phyloP scores from a whole-genome alignment of 2,113 vertebrate genomes.

The Bothrops jararaca region DNA sequence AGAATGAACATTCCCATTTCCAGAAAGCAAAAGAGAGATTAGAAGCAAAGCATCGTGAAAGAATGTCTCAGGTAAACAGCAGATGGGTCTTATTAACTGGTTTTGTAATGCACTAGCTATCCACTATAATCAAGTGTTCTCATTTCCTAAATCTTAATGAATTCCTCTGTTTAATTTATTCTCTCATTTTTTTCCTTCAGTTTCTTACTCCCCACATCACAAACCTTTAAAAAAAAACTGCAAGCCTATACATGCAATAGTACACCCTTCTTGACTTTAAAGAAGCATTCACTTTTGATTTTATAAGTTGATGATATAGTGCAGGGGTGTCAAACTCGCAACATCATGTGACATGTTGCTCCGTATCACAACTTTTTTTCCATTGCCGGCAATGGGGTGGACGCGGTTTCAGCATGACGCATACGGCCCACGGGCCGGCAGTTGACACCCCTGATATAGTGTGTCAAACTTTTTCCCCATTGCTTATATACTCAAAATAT shows the following conservation, averaged over 20 bases:
- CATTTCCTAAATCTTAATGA: neutral
- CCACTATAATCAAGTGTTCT: neutral
- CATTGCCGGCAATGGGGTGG: no score
- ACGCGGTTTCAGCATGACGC: no score
- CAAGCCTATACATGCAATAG: neutral
- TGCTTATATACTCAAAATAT: neutral
- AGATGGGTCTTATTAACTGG: neutral
- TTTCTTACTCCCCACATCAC: neutral
- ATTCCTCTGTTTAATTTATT: conserved; percentile 18
- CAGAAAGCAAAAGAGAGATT: conserved; percentile 96
- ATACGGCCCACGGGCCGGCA: no score
- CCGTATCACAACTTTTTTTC: no score
- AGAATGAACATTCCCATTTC: conserved; percentile 95
- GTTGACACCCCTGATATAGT: neutral
- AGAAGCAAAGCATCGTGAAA: conserved; percentile 93
- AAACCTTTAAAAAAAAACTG: neutral
- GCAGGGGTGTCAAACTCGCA: no score
- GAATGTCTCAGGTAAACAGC: conserved; percentile 89
- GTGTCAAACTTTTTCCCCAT: neutral
- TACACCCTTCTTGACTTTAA: neutral
- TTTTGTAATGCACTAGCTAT: neutral
- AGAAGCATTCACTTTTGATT: neutral
- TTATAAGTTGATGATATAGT: neutral
- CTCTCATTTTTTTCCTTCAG: neutral
- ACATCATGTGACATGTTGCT: no score